A percentile compares a stretch with the other conserved stretches of the same genome.
Evolutionary conservation across 2,888 invertebrate genomes (phyloP).

Genomic region (Heterodera filipjevi): DNA sequence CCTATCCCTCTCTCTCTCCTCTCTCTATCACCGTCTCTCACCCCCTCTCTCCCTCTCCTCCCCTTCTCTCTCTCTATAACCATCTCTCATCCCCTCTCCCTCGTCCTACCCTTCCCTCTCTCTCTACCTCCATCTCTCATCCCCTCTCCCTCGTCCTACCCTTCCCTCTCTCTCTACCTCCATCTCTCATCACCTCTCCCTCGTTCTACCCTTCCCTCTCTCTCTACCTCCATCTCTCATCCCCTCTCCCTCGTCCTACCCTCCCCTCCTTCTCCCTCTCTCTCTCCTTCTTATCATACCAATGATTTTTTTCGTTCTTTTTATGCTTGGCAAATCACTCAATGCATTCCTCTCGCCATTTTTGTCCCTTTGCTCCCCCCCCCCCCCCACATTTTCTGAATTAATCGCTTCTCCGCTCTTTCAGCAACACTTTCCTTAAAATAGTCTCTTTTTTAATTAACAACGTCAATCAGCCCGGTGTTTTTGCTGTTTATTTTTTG

Average conservation of each 20-base stretch:
- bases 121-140: neutral
- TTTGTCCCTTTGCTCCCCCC: neutral
- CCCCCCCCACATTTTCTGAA: neutral
- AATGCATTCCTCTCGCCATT: constrained; percentile 12
- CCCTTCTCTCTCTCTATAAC: neutral
- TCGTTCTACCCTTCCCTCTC: neutral
- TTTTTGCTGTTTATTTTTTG: neutral
- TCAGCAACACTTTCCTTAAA: neutral
- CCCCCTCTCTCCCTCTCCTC: neutral
- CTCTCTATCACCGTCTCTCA: neutral
- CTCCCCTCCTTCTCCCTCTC: neutral
- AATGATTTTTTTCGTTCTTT: neutral
- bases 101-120: neutral
- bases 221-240: neutral
- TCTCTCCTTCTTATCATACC: neutral
- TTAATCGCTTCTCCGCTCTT: neutral
- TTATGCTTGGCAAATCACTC: neutral
- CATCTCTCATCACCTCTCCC: no score
- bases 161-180: neutral
- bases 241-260: neutral
- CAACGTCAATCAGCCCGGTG: neutral
- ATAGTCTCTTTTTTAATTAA: neutral
- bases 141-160: neutral
- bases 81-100: neutral
- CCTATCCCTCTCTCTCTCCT: neutral